Evolutionary conservation across 2,113 vertebrate genomes (phyloP), one percentile per base, ranked within the genome.

Genomic region (Oreochromis aureus): DNA sequence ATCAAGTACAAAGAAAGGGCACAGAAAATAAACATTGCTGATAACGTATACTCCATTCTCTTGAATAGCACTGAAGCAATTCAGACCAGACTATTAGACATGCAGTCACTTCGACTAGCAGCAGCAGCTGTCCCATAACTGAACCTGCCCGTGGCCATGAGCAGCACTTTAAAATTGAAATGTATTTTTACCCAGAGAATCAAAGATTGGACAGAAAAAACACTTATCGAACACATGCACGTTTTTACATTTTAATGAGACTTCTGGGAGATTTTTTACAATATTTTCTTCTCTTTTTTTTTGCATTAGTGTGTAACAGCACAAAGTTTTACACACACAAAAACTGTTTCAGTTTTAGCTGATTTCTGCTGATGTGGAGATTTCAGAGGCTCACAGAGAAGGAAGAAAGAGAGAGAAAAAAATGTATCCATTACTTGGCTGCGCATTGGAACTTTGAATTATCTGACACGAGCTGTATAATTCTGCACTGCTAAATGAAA

Each of bases 1-100:
- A 92, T 89, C 88, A 55, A 82, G 88, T 61, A 80, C 84, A 91
- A 82, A 85, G 71, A 82, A 91, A 91, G 53, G 63, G 46, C 81
- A 85, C 24, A 32, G 73, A 87, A 85, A 86, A 81, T 86, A 87
- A 88, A 66, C 83, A 86, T 78, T 58, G 86, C 83, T 81, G 88
- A 92, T 90, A 91, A 81, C 66, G 5, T 51, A n/a, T 22, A 69
- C 84, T 83, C 79, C 83, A 51, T 55, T 86, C 55, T 86, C 59
- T 32, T 22, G 34, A 79, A 51, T 61, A 4, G 55, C 87, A 41
- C 44, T 30, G 66, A 79, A 79, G 80, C n/a, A 54, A 79, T 85
- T 86, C 81, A 86, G 59, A 86, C 86, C 56, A 84, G 32, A 86
- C 80, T 34, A 55, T 82, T 83, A 59, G 55, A 30, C 53, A 6